Percentiles rank a stretch among this genome's conserved stretches.
phyloP scores from a whole-genome alignment of 2,888 invertebrate genomes.

The Bimastos eiseni region DNA sequence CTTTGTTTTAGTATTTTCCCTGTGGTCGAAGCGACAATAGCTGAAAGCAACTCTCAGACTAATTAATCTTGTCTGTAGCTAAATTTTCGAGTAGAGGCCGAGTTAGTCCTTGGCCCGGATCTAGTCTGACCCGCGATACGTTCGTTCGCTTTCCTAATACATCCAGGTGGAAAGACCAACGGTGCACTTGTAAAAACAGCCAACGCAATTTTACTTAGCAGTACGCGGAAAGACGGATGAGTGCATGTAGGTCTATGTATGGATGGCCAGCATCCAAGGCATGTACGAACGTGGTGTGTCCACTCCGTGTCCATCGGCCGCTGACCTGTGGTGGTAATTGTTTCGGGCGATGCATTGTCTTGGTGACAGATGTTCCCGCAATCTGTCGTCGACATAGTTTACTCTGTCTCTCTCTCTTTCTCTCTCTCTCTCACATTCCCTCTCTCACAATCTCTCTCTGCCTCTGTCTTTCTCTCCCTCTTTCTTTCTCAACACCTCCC shows the following conservation, averaged over 20 bases:
- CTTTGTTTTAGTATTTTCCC: not conserved
- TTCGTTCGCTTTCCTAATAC: not conserved
- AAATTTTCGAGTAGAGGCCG: not conserved
- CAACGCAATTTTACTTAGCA: not conserved
- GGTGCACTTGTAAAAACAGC: not conserved
- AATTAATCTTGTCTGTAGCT: not conserved
- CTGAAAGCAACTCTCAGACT: not conserved
- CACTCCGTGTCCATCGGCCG: not conserved
- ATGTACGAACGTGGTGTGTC: not conserved
- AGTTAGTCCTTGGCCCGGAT: not conserved
- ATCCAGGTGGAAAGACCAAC: not conserved
- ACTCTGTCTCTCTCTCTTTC: no score
- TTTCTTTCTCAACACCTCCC: no score
- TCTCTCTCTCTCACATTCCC: no score
- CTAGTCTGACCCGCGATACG: not conserved
- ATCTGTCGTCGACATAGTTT: not conserved
- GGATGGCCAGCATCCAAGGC: not conserved
- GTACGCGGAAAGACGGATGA: not conserved
- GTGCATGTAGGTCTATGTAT: not conserved
- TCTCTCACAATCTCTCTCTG: no score
- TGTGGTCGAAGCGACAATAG: not conserved
- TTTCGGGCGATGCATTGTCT: not conserved
- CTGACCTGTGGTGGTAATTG: constrained; percentile 3
- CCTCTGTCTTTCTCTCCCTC: no score
- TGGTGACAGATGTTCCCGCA: not conserved